These are phyloP conservation scores for Damaliscus lunatus DNA, from an alignment of 2,113 vertebrate genomes.

Conservation along the genomic window DNA sequence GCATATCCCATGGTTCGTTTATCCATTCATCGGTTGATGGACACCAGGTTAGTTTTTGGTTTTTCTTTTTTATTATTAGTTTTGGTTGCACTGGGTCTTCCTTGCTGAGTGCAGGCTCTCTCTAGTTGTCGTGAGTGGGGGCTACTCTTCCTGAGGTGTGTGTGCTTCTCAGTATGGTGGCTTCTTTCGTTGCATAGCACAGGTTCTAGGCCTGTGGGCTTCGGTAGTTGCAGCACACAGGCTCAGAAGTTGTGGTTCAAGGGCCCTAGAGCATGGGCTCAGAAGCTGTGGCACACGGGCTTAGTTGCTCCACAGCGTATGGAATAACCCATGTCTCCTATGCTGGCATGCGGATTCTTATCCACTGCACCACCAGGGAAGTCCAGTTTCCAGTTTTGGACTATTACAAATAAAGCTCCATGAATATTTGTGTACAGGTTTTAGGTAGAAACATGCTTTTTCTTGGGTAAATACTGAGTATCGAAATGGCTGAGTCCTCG, in stretches of 20 bases:
- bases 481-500: background rate
- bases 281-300: background rate
- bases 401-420: background rate
- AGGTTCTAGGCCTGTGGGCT: background rate
- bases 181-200: background rate
- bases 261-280: background rate
- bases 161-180: background rate
- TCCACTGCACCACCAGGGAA: background rate
- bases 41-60: background rate
- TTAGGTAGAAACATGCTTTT: background rate
- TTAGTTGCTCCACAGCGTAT: background rate
- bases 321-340: background rate
- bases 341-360: accelerated
- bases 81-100: background rate
- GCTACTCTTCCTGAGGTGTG: background rate
- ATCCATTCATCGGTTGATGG: background rate
- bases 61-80: background rate
- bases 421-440: background rate
- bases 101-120: background rate
- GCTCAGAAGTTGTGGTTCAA: background rate
- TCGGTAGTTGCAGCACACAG: background rate
- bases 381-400: background rate
- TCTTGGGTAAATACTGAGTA: background rate
- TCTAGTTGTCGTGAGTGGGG: background rate
- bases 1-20: background rate